Evolutionary conservation across 2,113 vertebrate species (phyloP).

Genomic region (Cryptomyrus ogoouensis): DNA sequence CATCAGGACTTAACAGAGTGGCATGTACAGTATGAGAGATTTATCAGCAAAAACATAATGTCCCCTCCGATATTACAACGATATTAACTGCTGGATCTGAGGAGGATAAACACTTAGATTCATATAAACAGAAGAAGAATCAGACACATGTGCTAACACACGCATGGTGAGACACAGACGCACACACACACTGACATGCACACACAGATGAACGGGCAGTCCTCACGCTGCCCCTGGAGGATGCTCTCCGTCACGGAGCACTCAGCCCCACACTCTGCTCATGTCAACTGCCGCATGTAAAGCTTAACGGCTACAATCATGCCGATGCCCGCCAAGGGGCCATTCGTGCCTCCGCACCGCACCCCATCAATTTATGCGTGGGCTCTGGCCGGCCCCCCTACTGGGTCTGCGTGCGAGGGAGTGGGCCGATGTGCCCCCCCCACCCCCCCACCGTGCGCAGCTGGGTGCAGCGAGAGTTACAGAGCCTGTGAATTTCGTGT

Average conservation of each 20-base stretch:
- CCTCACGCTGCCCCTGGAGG: background rate
- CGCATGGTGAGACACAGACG: background rate
- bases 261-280: slow-evolving; percentile 41
- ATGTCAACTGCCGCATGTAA: slow-evolving; percentile 55
- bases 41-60: background rate
- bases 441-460: background rate
- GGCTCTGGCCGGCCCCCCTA: background rate
- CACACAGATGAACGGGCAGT: background rate
- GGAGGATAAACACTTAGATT: background rate
- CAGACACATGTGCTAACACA: background rate
- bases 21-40: background rate
- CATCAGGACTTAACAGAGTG: background rate
- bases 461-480: background rate
- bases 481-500: background rate
- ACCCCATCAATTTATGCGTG: slow-evolving; percentile 49
- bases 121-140: background rate
- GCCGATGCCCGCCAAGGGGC: slow-evolving; percentile 56
- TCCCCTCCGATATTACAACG: background rate
- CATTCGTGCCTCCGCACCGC: slow-evolving; percentile 40
- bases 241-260: slow-evolving; percentile 40
- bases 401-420: background rate
- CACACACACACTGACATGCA: background rate
- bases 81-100: background rate
- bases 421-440: background rate
- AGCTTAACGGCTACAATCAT: slow-evolving; percentile 56